phyloP scores from a whole-genome alignment of 2,797 vertebrate genomes.

The Sebastes oblongus region DNA sequence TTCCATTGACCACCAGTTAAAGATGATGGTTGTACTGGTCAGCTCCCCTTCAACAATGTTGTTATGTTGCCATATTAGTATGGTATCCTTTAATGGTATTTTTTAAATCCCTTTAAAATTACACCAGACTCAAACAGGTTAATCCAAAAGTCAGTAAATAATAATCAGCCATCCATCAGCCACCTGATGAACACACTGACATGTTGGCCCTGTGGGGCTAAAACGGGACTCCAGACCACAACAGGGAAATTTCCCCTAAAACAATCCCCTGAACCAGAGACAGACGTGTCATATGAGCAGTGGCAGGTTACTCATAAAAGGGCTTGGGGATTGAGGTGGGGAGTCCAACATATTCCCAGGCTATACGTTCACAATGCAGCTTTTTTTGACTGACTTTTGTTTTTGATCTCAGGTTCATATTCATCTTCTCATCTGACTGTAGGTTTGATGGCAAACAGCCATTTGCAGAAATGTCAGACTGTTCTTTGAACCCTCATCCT shows the following conservation, averaged over 20 bases:
- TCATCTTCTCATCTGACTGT: neutral
- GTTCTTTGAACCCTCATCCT: neutral
- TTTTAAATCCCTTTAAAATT: neutral
- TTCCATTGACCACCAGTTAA: neutral
- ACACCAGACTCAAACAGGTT: neutral
- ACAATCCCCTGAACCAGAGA: neutral
- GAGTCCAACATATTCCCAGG: neutral
- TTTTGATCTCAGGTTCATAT: neutral
- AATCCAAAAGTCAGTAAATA: neutral
- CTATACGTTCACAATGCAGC: neutral
- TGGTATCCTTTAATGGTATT: neutral
- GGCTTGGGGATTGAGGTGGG: neutral
- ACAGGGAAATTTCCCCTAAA: constrained; percentile 4
- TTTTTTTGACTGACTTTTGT: neutral
- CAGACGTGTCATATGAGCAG: neutral
- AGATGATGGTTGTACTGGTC: neutral
- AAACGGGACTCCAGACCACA: neutral
- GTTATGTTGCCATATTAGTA: neutral
- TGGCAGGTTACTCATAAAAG: neutral
- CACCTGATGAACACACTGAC: neutral
- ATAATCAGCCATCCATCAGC: neutral
- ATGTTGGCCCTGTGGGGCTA: neutral
- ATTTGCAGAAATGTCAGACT: neutral
- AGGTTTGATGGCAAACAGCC: neutral
- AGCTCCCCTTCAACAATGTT: neutral